A percentile compares a stretch with the other conserved stretches of the same genome.
Evolutionary conservation across 2,888 invertebrate genomes (phyloP).

Genomic region (Habroteleia sp.): DNA sequence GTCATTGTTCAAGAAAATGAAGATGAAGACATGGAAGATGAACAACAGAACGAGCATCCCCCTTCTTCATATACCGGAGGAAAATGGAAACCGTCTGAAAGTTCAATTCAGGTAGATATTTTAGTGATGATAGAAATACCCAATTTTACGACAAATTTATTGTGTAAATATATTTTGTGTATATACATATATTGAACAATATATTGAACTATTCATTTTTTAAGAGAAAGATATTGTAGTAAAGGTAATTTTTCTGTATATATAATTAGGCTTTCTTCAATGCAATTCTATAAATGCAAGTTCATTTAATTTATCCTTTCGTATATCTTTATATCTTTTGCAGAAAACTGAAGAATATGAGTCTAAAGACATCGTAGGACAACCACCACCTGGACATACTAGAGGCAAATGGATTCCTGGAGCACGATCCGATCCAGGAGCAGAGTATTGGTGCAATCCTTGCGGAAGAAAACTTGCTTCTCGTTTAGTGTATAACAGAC

Average conservation of each 20-base stretch:
- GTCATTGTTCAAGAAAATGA: slow-evolving; percentile 78
- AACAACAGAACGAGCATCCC: slow-evolving; percentile 77
- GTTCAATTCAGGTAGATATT: slow-evolving; percentile 54
- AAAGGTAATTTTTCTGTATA: no score
- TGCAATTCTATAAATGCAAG: no score
- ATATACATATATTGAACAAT: no score
- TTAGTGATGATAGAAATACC: no score
- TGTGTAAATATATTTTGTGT: no score
- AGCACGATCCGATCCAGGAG: slow-evolving; percentile 80
- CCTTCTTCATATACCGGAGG: slow-evolving; percentile 84
- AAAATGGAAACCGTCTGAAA: slow-evolving; percentile 84
- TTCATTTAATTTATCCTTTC: no score
- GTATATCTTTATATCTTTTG: no score
- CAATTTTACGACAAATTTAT: no score
- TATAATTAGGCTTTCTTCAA: no score
- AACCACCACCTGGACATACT: slow-evolving; percentile 87
- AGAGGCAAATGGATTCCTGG: slow-evolving; percentile 93
- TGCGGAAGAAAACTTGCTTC: slow-evolving; percentile 90
- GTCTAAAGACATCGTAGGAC: slow-evolving; percentile 64
- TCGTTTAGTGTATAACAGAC: slow-evolving; percentile 88
- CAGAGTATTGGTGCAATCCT: slow-evolving; percentile 90
- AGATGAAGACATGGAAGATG: slow-evolving; percentile 72
- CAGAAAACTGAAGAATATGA: slow-evolving; percentile 74
- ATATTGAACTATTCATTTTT: no score
- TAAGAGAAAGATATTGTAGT: no score